Base-by-base conservation (phyloP, 2,797 vertebrate genomes). In the Loriculus beryllinus region DNA sequence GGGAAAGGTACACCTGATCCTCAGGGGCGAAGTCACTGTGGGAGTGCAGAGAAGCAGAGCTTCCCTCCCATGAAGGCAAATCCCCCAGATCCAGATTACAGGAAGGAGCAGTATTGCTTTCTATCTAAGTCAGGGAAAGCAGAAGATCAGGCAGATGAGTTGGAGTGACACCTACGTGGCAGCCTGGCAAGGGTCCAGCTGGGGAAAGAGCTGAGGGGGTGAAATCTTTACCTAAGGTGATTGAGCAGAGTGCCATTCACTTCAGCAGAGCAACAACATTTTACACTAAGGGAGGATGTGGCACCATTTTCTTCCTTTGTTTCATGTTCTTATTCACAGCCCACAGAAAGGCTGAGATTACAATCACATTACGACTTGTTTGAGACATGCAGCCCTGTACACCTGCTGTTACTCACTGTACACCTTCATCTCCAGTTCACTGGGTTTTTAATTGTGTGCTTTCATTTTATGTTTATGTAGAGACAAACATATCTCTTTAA, bases 221-320 rank as follows among this genome's bases (percentile, higher is more conserved):
- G 22, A 88, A 91, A 93, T 81, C 82, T 74, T 72, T 91, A 79
- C 56, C 70, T 91, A 93, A 96, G 80, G 59, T 82, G 51, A 90
- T 95, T 94, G 89, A 56, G 56, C 29, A 29, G 37, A 83, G 59
- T 33, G 23, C 40, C 67, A 40, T 82, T 90, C 92, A 31, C 67
- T 85, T 79, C 51, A 76, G 70, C 67, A 63, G 48, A 91, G 67
- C 69, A 72, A 37, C 81, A 65, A 71, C 63, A 60, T 86, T 92
- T 91, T 67, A 67, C 45, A n/a, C 33, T 14, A 17, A 59, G 7
- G 26, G 62, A 76, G 69, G 39, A 83, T 31, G 28, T 69, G 64
- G 43, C 69, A 39, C 20, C 2, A 0, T 91, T 91, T 74, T 65
- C 69, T 72, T 45, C 65, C 45, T 86, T 63, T 79, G 47, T 88